Percentiles rank a stretch among this genome's conserved stretches.
Conservation (phyloP, 1,140 invertebrate species). For the Bombyx mandarina region DNA sequence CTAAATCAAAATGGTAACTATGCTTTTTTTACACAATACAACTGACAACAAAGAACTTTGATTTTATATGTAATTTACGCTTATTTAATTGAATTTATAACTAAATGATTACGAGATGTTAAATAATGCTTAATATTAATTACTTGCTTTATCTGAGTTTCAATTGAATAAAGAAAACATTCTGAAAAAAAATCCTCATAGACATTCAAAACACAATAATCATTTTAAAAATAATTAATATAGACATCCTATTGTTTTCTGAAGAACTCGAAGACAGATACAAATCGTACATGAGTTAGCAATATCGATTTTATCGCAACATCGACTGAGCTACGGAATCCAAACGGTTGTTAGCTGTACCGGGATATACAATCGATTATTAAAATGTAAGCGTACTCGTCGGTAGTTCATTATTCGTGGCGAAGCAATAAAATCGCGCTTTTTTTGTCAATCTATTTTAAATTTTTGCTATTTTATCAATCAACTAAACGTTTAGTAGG, state of each 20-base stretch:
- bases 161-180: too few relatives aligned
- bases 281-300: constrained; percentile 7
- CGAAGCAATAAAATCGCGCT: constrained; percentile 28
- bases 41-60: too few relatives aligned
- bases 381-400: constrained; percentile 43
- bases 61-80: too few relatives aligned
- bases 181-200: too few relatives aligned
- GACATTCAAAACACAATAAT: too few relatives aligned
- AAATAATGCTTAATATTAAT: too few relatives aligned
- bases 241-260: constrained; percentile 2
- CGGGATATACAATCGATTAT: constrained; percentile 38
- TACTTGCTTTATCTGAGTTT: too few relatives aligned
- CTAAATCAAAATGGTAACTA: too few relatives aligned
- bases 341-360: constrained; percentile 23
- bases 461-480: neutral
- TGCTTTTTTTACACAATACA: too few relatives aligned
- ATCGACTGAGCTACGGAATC: constrained; percentile 19
- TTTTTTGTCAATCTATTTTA: neutral
- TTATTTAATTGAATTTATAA: too few relatives aligned
- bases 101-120: too few relatives aligned
- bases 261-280: constrained; percentile 3
- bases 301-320: constrained; percentile 18
- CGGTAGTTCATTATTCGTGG: constrained; percentile 36
- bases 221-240: neutral
- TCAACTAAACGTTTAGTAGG: too few relatives aligned